phyloP scores from a whole-genome alignment of 2,113 vertebrate genomes.

The Poeciliopsis turrubarensis region DNA sequence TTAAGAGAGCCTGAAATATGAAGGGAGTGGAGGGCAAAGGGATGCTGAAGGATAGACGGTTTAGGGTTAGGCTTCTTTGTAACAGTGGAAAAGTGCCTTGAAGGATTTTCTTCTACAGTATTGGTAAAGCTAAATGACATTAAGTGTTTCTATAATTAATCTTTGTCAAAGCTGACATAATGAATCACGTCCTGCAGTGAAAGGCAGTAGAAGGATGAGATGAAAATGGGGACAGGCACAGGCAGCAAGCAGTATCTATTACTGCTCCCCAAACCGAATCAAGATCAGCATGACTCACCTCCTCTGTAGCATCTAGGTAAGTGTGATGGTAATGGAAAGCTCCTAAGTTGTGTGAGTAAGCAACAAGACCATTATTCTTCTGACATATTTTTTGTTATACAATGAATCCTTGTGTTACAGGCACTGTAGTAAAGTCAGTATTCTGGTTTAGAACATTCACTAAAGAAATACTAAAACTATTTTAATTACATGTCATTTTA shows the following conservation, averaged over 20 bases:
- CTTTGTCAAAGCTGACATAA: constrained; percentile 51
- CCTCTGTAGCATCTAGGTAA: not conserved
- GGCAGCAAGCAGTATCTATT: constrained; percentile 29
- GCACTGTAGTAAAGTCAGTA: not conserved
- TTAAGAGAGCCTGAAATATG: constrained; percentile 27
- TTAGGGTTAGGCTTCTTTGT: constrained; percentile 5
- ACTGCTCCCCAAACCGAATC: constrained; percentile 23
- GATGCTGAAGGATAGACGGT: constrained; percentile 7
- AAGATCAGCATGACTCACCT: constrained; percentile 13
- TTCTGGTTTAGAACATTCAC: not conserved
- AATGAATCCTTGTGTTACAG: not conserved
- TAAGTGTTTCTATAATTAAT: constrained; percentile 60
- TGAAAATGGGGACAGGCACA: not conserved
- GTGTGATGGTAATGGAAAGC: not conserved
- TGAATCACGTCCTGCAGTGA: constrained; percentile 40
- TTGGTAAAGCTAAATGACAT: constrained; percentile 29
- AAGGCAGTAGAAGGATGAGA: constrained; percentile 13
- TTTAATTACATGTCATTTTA: not conserved
- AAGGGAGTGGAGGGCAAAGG: not conserved
- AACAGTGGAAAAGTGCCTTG: constrained; percentile 3
- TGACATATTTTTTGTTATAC: not conserved
- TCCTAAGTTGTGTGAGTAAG: not conserved
- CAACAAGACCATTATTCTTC: not conserved
- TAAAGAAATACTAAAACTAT: not conserved
- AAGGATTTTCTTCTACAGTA: constrained; percentile 24